Percentiles rank a stretch among this genome's conserved stretches.
Evolutionary conservation across 2,797 vertebrate species (phyloP).

Genomic region (Apogon talboti): DNA sequence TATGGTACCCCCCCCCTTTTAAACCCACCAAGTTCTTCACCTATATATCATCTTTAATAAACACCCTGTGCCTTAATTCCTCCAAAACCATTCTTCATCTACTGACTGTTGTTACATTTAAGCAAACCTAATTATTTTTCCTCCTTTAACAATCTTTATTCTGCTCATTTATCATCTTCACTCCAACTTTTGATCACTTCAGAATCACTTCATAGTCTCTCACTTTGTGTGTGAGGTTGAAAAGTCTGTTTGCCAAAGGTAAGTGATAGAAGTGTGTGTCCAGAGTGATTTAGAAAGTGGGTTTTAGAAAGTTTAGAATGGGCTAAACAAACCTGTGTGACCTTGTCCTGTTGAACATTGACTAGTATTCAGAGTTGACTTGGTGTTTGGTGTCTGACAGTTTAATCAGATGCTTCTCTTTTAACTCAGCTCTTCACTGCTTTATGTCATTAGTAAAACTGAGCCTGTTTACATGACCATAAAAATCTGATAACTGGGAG

Average conservation of each 20-base stretch:
- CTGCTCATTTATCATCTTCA: conserved; percentile 42
- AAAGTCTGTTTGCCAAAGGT: conserved; percentile 57
- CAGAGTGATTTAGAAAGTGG: conserved; percentile 1
- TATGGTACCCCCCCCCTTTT: conserved; percentile 44
- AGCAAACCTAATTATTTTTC: conserved; percentile 8
- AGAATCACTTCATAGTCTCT: conserved; percentile 60
- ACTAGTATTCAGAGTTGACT: conserved; percentile 20
- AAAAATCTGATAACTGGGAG: too few relatives aligned
- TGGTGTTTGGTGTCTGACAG: conserved; percentile 11
- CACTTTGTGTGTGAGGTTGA: conserved; percentile 47
- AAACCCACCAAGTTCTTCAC: conserved; percentile 36
- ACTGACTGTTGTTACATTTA: conserved; percentile 18
- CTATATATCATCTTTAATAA: conserved; percentile 1
- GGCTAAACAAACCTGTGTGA: not conserved
- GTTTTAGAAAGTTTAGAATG: conserved; percentile 20
- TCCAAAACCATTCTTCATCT: conserved; percentile 4
- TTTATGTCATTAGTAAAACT: conserved; percentile 15
- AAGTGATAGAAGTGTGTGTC: conserved; percentile 46
- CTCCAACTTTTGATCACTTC: conserved; percentile 46
- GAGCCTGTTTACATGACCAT: not conserved
- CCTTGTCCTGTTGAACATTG: conserved; percentile 8
- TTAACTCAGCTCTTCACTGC: conserved; percentile 30
- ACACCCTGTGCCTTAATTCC: conserved; percentile 12
- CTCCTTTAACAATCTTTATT: conserved; percentile 31
- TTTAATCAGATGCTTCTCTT: too few relatives aligned